Base-by-base conservation (phyloP, 2,797 vertebrate genomes). In the Smutsia temminckii region DNA sequence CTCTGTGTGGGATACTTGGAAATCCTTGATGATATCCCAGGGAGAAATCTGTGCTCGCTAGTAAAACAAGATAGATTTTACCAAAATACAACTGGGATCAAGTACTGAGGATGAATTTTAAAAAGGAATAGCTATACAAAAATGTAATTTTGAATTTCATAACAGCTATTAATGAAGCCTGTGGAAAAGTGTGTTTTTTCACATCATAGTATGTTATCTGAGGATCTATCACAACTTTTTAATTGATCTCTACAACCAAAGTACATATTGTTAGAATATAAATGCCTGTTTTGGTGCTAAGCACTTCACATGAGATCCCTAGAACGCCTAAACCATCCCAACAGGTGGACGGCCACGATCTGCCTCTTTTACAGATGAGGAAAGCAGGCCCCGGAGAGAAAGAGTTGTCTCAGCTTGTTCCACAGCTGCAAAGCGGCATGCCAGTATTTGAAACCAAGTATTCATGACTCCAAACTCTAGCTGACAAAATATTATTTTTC, bases 401-500 rank as follows among this genome's bases (percentile, higher is more conserved):
- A 42, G 53, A 51, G 42, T n/a, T 92, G 8, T 72, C 17, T 75
- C 9, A 89, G 13, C 23, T 89, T 20, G 14, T 57, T 46, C 8
- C 42, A 77, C 34, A 77, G 17, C 61, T 77, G 29, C 10, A 9
- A 72, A 51, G 8, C 29, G 46, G 23, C 20, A 83, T 69, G 42
- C 18, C n/a, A 57, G 12, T 77, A 78, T 78, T 55, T 59, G 34
- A 85, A 74, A 23, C 32, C 21, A 74, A 74, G 25, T 71, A 85
- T 61, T 87, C 78, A 53, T 79, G 17, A 88, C 3, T 68, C 23
- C 2, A 23, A 83, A 61, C 21, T 29, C 55, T 87, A 64, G 37
- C 5, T 93, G 40, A 83, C 23, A 88, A 94, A 91, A 72, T 79
- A 66, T 6, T 81, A 9, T 85, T 91, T 88, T 95, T 85, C 27